Conservation (phyloP, 2,113 vertebrate species). For the Picathartes gymnocephalus region DNA sequence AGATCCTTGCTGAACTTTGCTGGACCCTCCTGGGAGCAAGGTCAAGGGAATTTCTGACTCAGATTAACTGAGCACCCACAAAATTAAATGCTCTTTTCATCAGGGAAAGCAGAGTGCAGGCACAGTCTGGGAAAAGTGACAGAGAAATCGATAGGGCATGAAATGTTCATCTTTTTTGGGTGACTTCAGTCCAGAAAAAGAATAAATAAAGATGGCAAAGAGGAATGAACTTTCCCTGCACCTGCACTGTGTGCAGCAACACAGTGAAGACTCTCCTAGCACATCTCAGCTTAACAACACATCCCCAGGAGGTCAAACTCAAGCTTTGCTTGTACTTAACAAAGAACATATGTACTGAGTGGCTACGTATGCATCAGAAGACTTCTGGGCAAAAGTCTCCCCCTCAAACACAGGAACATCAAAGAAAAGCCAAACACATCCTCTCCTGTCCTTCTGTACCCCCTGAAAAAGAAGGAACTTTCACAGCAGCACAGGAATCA, state of each 20-base stretch:
- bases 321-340: not conserved
- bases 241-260: not conserved
- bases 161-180: not conserved
- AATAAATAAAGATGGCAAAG: not conserved
- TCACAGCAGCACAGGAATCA: not conserved
- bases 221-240: not conserved
- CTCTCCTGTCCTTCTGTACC: not conserved
- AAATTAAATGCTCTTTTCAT: not conserved
- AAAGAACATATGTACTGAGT: not conserved
- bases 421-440: not conserved
- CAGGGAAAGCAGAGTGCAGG: not conserved
- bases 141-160: not conserved
- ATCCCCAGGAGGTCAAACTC: not conserved
- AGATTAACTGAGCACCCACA: not conserved
- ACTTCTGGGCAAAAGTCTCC: not conserved
- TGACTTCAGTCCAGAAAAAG: not conserved
- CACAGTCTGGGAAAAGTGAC: not conserved
- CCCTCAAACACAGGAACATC: not conserved
- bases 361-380: rapidly evolving
- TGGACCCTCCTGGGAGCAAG: not conserved
- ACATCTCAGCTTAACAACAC: not conserved
- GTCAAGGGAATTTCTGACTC: not conserved
- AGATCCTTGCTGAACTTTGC: not conserved
- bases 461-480: not conserved
- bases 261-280: not conserved